Conservation (phyloP, 2,113 vertebrate species). For the Hylia prasina region DNA sequence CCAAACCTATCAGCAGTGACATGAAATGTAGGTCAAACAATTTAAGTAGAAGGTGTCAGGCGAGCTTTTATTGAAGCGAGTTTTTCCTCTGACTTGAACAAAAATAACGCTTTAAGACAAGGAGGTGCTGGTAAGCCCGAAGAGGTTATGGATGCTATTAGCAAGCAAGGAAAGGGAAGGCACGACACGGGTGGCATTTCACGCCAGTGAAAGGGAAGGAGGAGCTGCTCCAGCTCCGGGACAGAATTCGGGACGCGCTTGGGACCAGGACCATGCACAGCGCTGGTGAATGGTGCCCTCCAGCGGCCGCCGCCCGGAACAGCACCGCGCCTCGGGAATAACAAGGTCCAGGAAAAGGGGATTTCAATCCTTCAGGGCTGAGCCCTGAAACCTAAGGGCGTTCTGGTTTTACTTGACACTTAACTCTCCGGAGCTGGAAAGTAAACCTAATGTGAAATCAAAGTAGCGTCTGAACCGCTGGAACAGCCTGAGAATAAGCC, state of each 20-base stretch:
- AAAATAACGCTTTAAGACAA: neutral
- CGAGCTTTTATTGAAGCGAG: neutral
- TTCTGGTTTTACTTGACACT: neutral
- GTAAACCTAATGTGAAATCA: neutral
- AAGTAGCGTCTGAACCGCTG: neutral
- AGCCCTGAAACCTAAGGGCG: rapidly evolving
- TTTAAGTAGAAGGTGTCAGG: neutral
- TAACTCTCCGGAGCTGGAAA: neutral
- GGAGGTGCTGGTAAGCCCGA: neutral
- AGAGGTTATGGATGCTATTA: neutral
- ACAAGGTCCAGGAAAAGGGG: rapidly evolving
- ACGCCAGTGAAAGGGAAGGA: neutral
- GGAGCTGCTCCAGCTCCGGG: neutral
- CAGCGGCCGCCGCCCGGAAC: neutral
- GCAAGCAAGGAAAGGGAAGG: neutral
- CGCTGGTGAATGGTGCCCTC: slow-evolving; percentile 57
- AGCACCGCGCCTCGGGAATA: rapidly evolving
- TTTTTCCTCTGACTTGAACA: neutral
- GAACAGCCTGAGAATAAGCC: neutral
- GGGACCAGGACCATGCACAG: rapidly evolving
- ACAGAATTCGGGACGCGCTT: rapidly evolving
- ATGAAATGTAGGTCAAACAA: neutral
- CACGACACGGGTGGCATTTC: neutral
- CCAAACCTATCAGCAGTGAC: neutral
- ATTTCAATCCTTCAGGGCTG: rapidly evolving